Evolutionary conservation across 2,113 vertebrate genomes (phyloP), one percentile per base, ranked within the genome.

Genomic region (Pholis gunnellus): DNA sequence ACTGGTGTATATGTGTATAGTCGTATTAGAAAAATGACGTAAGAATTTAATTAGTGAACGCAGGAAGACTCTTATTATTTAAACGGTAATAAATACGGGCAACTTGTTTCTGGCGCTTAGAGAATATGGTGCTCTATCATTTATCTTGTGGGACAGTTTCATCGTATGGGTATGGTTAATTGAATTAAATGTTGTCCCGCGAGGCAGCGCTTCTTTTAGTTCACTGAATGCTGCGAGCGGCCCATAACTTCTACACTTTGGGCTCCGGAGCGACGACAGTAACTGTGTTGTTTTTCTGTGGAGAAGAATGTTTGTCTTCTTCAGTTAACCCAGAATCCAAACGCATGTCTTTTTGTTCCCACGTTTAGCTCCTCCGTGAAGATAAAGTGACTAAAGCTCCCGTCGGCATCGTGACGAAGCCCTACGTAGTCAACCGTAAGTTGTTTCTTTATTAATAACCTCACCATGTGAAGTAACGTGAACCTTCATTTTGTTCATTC

Each of bases 401-500:
- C 0, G 13, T 0, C 27, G 0, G 1, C 48, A 14, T 89, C 11
- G 67, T 94, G 70, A 86, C 72, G 54, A 96, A 95, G 54, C 95
- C 95, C 3, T 95, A 94, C 40, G 91, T 96, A 2, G 9, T 96
- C 59, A 81, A 81, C 81, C 87, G 95, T 95, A 69, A 92, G 92
- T 91, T 9, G 0, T 14, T 5, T n/a, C 22, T 2, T 29, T 25
- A 50, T 34, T 34, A 5, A 72, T 27, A 9, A 46, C 22, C 9
- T 40, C 34, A 6, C 38, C 18, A 42, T 15, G 17, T 20, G 2
- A 42, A 40, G 9, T 13, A 27, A 10, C 5, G 44, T 60, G 17
- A 1, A 6, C 14, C 6, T 7, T 61, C 10, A 1, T 44, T 66
- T 22, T 36, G 15, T 27, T 46, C 15, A 5, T 27, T 57, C 10